Conservation (phyloP, 1,140 invertebrate genomes). For the Pseudoatta argentina region DNA sequence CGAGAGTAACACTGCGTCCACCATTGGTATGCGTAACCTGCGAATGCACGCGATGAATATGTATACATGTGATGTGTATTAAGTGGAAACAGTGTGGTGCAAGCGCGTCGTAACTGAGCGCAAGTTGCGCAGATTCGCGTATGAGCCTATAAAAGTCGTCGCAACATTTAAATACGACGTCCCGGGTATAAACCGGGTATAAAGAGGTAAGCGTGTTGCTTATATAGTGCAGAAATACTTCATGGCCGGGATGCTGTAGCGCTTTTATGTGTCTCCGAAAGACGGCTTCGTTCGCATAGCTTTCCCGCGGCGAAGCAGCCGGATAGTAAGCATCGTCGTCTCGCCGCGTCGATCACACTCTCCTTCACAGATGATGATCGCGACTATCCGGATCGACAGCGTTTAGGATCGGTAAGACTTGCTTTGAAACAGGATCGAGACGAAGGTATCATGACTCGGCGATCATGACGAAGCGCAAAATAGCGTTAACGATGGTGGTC, state of each 20-base stretch:
- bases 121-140: conserved; percentile 65
- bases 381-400: neutral
- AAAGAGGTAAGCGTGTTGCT: conserved; percentile 62
- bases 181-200: conserved; percentile 62
- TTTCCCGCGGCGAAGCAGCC: conserved; percentile 14
- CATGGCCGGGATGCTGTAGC: conserved; percentile 10
- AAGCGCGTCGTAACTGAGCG: conserved; percentile 60
- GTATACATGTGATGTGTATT: conserved; percentile 8
- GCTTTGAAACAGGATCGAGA: conserved; percentile 27
- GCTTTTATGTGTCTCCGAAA: conserved; percentile 58
- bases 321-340: neutral
- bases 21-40: neutral
- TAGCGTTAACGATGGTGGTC: conserved; percentile 1
- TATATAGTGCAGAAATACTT: conserved; percentile 72
- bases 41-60: neutral
- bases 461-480: conserved; percentile 30
- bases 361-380: conserved; percentile 20
- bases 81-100: conserved; percentile 38
- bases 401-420: neutral
- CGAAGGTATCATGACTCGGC: neutral
- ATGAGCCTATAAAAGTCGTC: conserved; percentile 72
- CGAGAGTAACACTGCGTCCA: neutral
- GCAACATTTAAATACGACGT: conserved; percentile 69
- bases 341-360: neutral
- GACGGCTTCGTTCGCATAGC: neutral